Evolutionary conservation across 2,888 invertebrate species (phyloP).

Genomic region (Unio delphinus): DNA sequence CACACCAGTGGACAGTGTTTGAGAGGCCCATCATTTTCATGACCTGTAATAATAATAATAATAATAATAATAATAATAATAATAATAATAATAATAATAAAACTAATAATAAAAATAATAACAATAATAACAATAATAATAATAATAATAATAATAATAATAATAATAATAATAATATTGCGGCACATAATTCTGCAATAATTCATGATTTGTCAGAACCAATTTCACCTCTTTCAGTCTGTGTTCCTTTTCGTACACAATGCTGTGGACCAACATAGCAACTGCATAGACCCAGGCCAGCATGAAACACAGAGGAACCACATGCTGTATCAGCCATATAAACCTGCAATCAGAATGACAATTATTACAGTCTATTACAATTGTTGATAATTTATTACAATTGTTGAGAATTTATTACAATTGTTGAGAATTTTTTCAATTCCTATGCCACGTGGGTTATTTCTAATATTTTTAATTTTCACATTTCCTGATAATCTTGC

Average conservation of each 20-base stretch:
- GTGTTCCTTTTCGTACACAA: constrained; percentile 74
- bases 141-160: neutral
- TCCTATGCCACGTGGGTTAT: too few species aligned
- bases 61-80: neutral
- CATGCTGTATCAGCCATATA: constrained; percentile 72
- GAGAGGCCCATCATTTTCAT: constrained; percentile 70
- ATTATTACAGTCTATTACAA: too few species aligned
- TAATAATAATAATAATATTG: neutral
- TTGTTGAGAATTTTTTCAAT: too few species aligned
- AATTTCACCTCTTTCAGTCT: constrained; percentile 69
- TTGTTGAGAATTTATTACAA: too few species aligned
- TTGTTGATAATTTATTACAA: too few species aligned
- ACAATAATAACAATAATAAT: neutral
- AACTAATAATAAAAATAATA: constrained; percentile 5
- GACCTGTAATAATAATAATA: constrained; percentile 47
- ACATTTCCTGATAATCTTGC: too few species aligned
- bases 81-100: constrained; percentile 2
- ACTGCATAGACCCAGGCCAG: constrained; percentile 74
- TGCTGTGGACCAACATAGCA: constrained; percentile 73
- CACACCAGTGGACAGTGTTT: constrained; percentile 67
- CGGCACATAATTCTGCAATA: neutral
- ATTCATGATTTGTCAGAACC: neutral
- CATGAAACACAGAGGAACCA: constrained; percentile 71
- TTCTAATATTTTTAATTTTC: too few species aligned
- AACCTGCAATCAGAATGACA: constrained; percentile 58